These are phyloP conservation scores for Xyliphius kryptos DNA, from an alignment of 2,113 vertebrate species.

Conservation along the genomic window DNA sequence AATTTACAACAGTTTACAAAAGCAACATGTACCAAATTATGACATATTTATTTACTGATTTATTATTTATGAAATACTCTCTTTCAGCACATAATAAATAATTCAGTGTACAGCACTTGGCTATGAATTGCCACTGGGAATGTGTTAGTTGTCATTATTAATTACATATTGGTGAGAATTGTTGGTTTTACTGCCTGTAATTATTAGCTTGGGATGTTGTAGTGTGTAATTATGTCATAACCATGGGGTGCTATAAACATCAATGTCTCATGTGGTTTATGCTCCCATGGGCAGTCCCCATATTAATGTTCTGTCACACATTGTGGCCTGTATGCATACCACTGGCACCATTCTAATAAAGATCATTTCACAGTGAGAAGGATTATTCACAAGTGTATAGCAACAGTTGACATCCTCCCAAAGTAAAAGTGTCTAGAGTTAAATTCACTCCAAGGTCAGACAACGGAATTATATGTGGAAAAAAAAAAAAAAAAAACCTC, in stretches of 20 bases:
- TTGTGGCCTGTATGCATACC: neutral
- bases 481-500: too few species aligned
- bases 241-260: constrained; percentile 36
- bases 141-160: constrained; percentile 45
- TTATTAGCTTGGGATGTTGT: constrained; percentile 41
- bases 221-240: constrained; percentile 46
- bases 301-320: constrained; percentile 36
- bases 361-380: too few species aligned
- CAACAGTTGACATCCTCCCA: too few species aligned
- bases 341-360: too few species aligned
- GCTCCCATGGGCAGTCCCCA: constrained; percentile 15
- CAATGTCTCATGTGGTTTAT: constrained; percentile 32
- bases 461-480: too few species aligned
- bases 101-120: constrained; percentile 35
- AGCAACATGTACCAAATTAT: too few species aligned
- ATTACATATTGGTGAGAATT: constrained; percentile 43
- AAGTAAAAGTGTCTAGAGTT: too few species aligned
- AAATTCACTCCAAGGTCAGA: too few species aligned
- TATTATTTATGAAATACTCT: constrained; percentile 28
- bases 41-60: neutral
- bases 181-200: constrained; percentile 41
- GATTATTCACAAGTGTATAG: too few species aligned
- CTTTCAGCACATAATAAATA: constrained; percentile 30
- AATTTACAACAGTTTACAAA: too few species aligned
- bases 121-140: constrained; percentile 34